Evolutionary conservation across 1,140 invertebrate species (phyloP).

Genomic region (Venustaconcha ellipsiformis): DNA sequence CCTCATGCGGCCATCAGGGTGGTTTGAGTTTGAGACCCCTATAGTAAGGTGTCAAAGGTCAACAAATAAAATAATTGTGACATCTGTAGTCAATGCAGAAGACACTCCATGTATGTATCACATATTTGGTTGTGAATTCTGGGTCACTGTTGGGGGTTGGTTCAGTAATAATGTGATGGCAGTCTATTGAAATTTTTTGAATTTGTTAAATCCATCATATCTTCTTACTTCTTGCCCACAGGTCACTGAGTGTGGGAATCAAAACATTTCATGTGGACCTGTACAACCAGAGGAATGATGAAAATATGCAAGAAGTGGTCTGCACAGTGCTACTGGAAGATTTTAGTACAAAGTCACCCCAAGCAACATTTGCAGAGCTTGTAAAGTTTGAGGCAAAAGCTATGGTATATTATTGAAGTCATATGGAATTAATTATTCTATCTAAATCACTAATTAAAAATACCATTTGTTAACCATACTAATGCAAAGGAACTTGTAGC

Average conservation of each 20-base stretch:
- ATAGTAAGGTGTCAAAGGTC: too few relatives aligned
- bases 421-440: background rate
- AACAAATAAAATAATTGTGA: too few relatives aligned
- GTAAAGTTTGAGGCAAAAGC: slow-evolving; percentile 53
- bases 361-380: slow-evolving; percentile 60
- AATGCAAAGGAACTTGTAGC: too few relatives aligned
- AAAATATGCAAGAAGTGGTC: slow-evolving; percentile 41
- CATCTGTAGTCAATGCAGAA: too few relatives aligned
- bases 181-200: slow-evolving; percentile 1
- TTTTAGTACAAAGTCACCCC: slow-evolving; percentile 59
- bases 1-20: too few relatives aligned
- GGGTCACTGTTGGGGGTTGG: too few relatives aligned
- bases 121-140: too few relatives aligned
- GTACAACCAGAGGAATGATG: slow-evolving; percentile 30
- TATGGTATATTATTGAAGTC: slow-evolving; percentile 41
- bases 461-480: too few relatives aligned
- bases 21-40: too few relatives aligned
- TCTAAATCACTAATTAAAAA: too few relatives aligned
- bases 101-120: too few relatives aligned
- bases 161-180: too few relatives aligned
- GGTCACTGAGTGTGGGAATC: slow-evolving; percentile 52
- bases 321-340: slow-evolving; percentile 54
- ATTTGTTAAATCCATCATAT: background rate
- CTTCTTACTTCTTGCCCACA: slow-evolving; percentile 30
- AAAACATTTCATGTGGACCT: slow-evolving; percentile 55